Evolutionary conservation across 2,113 vertebrate genomes (phyloP).

Genomic region (Gallinago paraguaiae): DNA sequence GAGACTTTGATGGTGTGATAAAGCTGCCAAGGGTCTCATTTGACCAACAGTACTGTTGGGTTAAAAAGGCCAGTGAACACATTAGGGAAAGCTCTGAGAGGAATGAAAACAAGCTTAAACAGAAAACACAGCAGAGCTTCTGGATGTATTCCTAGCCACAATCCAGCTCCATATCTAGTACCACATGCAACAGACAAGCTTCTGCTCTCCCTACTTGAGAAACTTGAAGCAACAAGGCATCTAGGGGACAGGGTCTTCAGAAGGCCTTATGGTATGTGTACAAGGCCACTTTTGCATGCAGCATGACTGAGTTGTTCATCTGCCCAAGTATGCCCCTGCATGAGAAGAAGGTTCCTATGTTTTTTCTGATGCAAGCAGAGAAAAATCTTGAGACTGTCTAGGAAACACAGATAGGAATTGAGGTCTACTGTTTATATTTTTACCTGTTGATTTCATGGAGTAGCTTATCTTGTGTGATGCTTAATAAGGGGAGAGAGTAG

Average conservation of each 20-base stretch:
- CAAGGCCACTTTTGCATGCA: background rate
- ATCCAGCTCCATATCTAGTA: background rate
- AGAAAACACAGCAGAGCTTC: background rate
- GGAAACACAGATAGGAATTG: background rate
- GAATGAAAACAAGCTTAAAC: background rate
- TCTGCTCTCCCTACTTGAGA: background rate
- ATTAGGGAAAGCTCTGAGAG: background rate
- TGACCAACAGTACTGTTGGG: background rate
- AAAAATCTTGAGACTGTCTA: background rate
- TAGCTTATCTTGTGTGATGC: background rate
- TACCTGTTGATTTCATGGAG: background rate
- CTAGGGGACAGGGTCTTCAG: background rate
- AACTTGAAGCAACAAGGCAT: background rate
- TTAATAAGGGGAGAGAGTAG: background rate
- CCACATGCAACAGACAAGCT: background rate
- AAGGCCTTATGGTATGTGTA: background rate
- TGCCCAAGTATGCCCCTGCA: fast-evolving
- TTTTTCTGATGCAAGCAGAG: background rate
- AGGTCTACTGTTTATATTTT: background rate
- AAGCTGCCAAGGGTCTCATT: background rate
- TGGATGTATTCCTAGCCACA: background rate
- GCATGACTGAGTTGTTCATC: background rate
- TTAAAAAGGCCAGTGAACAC: background rate
- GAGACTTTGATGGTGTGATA: background rate
- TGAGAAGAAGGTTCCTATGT: background rate